These are phyloP conservation scores for Ptyas mucosa DNA, from an alignment of 2,113 vertebrate species.

Conservation along the genomic window DNA sequence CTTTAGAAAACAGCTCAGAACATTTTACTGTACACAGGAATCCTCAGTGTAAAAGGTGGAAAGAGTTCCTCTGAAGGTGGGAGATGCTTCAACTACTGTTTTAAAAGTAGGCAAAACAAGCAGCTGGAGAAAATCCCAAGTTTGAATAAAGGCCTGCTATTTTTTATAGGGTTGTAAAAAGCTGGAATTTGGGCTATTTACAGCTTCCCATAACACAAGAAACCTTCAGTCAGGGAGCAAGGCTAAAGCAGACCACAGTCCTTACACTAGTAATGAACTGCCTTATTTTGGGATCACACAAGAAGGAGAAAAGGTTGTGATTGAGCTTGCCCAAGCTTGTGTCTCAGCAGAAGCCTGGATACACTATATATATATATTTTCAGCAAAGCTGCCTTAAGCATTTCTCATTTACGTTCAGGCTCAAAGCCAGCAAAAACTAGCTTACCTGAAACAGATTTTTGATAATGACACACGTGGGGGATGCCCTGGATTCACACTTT, in stretches of 20 bases:
- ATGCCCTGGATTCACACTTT: constrained; percentile 9
- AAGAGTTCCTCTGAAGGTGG: neutral
- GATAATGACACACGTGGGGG: neutral
- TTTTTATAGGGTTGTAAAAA: neutral
- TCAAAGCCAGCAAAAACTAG: constrained; percentile 6
- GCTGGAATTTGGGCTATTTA: neutral
- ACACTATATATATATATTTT: neutral
- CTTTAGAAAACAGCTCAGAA: neutral
- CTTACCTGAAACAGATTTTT: constrained; percentile 20
- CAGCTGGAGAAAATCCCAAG: neutral
- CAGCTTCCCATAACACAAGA: neutral
- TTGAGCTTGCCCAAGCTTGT: neutral
- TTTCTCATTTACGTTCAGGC: constrained; percentile 14
- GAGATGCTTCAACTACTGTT: neutral
- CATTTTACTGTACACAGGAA: neutral
- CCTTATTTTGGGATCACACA: neutral
- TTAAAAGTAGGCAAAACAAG: neutral
- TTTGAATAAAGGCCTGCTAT: neutral
- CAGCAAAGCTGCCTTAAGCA: neutral
- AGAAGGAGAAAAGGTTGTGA: neutral
- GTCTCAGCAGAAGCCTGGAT: neutral
- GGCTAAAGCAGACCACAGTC: neutral
- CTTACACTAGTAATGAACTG: neutral
- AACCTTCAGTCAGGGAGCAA: neutral
- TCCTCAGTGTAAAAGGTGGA: neutral